A percentile compares a stretch with the other conserved stretches of the same genome.
Evolutionary conservation across 2,797 vertebrate genomes (phyloP).

Genomic region (Cheirogaleus major): DNA sequence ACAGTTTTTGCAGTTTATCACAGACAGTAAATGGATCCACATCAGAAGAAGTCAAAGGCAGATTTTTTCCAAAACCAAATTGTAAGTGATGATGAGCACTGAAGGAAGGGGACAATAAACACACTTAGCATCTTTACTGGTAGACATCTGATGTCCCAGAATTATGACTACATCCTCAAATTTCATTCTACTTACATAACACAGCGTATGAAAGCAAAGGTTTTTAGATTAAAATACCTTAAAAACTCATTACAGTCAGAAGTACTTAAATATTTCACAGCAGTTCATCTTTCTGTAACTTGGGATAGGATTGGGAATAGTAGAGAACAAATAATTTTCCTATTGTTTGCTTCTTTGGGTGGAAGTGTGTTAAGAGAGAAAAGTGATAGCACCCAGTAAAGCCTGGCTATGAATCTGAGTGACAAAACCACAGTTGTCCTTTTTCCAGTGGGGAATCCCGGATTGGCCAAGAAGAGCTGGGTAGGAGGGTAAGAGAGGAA

Average conservation of each 20-base stretch:
- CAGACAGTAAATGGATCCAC: neutral
- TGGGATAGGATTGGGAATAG: neutral
- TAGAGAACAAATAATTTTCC: neutral
- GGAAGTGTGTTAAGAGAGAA: neutral
- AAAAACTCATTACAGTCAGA: neutral
- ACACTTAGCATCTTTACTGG: neutral
- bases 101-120: neutral
- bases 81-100: neutral
- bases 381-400: neutral
- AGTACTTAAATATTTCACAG: neutral
- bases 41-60: neutral
- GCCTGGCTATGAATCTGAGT: neutral
- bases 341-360: neutral
- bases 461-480: neutral
- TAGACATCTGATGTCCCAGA: neutral
- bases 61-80: neutral
- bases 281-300: neutral
- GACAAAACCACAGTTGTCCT: neutral
- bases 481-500: neutral
- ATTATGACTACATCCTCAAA: neutral
- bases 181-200: neutral
- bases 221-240: neutral
- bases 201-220: neutral
- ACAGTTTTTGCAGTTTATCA: neutral
- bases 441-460: neutral